Percentiles rank a stretch among this genome's conserved stretches.
Conservation (phyloP, 2,888 invertebrate genomes). For the Axea sp. region DNA sequence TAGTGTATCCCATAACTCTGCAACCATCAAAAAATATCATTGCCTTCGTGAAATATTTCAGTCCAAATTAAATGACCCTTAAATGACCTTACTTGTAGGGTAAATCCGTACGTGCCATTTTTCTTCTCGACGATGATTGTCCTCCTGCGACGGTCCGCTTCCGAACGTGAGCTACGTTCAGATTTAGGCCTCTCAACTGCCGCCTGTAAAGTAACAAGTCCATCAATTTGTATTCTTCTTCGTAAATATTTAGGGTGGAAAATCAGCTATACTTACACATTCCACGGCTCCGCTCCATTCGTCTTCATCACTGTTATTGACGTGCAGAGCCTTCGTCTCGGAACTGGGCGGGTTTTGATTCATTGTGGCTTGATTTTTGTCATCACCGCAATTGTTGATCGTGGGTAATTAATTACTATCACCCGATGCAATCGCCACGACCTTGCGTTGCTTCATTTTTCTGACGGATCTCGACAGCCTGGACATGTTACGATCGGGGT, state of each 20-base stretch:
- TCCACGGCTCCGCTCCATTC: conserved; percentile 78
- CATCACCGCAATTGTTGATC: too few relatives aligned
- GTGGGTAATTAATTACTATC: too few relatives aligned
- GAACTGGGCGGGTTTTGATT: conserved; percentile 70
- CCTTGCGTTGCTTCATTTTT: background rate
- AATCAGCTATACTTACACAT: conserved; percentile 77
- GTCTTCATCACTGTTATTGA: conserved; percentile 77
- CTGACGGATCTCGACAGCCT: conserved; percentile 1
- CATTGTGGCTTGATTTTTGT: conserved; percentile 63
- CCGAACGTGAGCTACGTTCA: conserved; percentile 86
- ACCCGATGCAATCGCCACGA: background rate
- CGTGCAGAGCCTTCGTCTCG: conserved; percentile 60
- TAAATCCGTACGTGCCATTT: conserved; percentile 95
- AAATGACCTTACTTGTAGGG: conserved; percentile 84
- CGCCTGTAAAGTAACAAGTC: too few relatives aligned
- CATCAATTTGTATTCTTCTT: too few relatives aligned
- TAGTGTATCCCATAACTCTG: conserved; percentile 98
- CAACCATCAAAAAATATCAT: conserved; percentile 62
- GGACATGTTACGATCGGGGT: conserved; percentile 10
- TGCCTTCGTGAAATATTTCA: too few relatives aligned
- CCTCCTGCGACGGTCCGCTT: conserved; percentile 92
- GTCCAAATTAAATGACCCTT: too few relatives aligned
- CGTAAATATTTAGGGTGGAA: too few relatives aligned
- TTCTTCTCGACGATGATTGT: conserved; percentile 96
- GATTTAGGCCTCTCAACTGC: conserved; percentile 87